These are phyloP conservation scores for Acromyrmex echinatior DNA, from an alignment of 1,140 invertebrate species.

Conservation along the genomic window DNA sequence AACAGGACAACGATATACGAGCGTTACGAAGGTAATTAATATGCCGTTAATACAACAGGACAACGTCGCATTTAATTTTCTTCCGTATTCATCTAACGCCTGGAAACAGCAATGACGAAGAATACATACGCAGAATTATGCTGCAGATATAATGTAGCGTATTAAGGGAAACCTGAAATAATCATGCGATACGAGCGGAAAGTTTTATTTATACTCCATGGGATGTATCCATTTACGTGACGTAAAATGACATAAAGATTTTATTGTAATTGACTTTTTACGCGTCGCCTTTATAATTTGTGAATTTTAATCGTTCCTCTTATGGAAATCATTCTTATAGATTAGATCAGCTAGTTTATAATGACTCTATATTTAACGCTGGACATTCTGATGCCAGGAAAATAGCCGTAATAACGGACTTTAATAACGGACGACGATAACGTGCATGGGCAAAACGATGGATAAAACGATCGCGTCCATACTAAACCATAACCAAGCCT, in stretches of 20 bases:
- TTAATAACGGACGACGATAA: constrained; percentile 47
- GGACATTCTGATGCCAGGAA: constrained; percentile 19
- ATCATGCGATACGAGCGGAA: not conserved
- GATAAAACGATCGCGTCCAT: constrained; percentile 19
- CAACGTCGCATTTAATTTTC: constrained; percentile 38
- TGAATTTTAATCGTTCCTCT: constrained; percentile 47
- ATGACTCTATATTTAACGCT: constrained; percentile 39
- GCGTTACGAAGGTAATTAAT: constrained; percentile 51
- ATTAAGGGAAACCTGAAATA: not conserved
- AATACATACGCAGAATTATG: constrained; percentile 21
- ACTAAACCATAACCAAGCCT: not conserved
- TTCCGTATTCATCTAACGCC: constrained; percentile 24
- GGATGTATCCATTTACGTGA: not conserved
- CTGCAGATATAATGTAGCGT: not conserved
- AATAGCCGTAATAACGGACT: constrained; percentile 27
- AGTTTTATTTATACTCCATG: constrained; percentile 15
- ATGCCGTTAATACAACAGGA: constrained; percentile 49
- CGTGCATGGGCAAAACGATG: not conserved
- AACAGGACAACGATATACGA: constrained; percentile 22
- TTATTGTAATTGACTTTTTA: constrained; percentile 34
- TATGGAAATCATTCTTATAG: constrained; percentile 11
- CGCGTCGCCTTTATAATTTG: constrained; percentile 3
- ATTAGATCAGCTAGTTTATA: constrained; percentile 39
- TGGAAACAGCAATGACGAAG: constrained; percentile 12
- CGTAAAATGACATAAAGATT: constrained; percentile 1